A percentile compares a stretch with the other conserved stretches of the same genome.
These are phyloP conservation scores for Erithacus rubecula DNA, from an alignment of 2,797 vertebrate species.

Conservation along the genomic window DNA sequence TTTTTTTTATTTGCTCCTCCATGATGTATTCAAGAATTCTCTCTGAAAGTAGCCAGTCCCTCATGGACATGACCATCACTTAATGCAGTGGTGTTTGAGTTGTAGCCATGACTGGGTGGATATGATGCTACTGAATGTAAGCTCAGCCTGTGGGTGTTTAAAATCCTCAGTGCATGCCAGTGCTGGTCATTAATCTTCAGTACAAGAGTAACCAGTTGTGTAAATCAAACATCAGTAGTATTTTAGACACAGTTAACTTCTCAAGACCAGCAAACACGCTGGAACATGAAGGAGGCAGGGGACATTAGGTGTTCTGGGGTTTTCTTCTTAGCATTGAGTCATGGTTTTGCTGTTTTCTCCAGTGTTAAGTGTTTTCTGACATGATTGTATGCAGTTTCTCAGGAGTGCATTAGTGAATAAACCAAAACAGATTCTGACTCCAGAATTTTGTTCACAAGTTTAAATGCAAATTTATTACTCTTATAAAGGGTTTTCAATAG, in stretches of 20 bases:
- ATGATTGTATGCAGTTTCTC: background rate
- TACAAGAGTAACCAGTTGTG: background rate
- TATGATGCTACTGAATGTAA: background rate
- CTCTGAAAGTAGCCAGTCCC: background rate
- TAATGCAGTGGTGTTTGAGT: background rate
- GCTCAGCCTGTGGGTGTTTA: background rate
- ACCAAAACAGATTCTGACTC: background rate
- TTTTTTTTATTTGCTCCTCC: background rate
- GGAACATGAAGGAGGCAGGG: background rate
- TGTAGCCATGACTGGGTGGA: background rate
- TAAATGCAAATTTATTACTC: background rate
- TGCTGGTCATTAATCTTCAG: background rate
- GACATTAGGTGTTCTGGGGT: rapidly evolving
- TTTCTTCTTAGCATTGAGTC: background rate
- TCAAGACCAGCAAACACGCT: background rate
- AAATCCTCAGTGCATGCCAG: background rate
- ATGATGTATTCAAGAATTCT: background rate
- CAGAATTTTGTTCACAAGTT: background rate
- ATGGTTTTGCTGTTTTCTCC: background rate
- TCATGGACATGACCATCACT: background rate
- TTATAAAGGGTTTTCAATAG: background rate
- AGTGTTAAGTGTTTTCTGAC: background rate
- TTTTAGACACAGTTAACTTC: background rate
- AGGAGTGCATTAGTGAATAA: background rate
- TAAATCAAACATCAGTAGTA: background rate